Evolutionary conservation across 2,888 invertebrate species (phyloP), one percentile per base, ranked within the genome.

Genomic region (Rutpela maculata): DNA sequence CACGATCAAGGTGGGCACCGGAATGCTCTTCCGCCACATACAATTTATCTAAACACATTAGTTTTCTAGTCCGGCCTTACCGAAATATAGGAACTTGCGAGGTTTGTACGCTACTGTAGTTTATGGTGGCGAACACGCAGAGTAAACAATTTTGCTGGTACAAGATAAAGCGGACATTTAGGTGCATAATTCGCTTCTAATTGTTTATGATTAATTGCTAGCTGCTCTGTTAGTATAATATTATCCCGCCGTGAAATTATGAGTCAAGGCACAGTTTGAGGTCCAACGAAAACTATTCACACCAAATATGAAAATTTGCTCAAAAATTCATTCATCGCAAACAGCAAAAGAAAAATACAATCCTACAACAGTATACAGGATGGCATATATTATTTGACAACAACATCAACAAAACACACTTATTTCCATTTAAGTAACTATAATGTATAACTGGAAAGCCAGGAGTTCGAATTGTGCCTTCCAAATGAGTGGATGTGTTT

Each of bases 71-170:
- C 72, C 55, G 67, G 63, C 22, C 31, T 55, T 22, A 1, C 15
- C 35, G 18, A 65, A 65, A 73, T 63, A 63, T 31, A 11, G 65
- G 19, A 35, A 66, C 62, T 73, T 72, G 26, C 10, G 9, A n/a
- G n/a, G 19, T 59, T 2, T 71, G 15, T 22, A 15, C 19, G 26
- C 65, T 2, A 31, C 18, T 35, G 31, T 22, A 43, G 74, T 65
- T 65, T 65, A 55, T 55, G 55, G 55, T 15, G 15, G 17, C 55
- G 4, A 55, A 15, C 55, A 38, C 65, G 38, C 26, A 65, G 60
- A 62, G 77, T 74, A 80, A 76, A 80, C 79, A 78, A 75, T 76
- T 78, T 80, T 74, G 75, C 74, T 76, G 71, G 76, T 56, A 74
- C 70, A 74, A 72, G 79, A 78, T 80, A 71, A 77, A 70, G 70